phyloP scores from a whole-genome alignment of 53 echinoderm and acorn worm species.

The Henricia sp. region DNA sequence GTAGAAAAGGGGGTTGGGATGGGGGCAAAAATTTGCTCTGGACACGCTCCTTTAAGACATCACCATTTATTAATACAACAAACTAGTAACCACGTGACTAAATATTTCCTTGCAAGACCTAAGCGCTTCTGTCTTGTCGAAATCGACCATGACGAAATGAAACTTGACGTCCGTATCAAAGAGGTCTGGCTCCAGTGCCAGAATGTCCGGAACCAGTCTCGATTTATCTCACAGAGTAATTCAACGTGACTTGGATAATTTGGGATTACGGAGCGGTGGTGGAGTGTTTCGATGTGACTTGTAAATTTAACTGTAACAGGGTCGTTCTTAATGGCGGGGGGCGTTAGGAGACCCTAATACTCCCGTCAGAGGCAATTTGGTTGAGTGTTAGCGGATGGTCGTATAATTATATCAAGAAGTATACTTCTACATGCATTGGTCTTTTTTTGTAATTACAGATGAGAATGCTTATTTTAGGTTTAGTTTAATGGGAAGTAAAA shows the following conservation, averaged over 20 bases:
- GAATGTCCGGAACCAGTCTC: constrained; percentile 30
- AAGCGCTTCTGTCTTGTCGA: constrained; percentile 8
- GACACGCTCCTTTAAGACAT: no score
- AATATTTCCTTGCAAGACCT: no score
- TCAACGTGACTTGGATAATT: constrained; percentile 46
- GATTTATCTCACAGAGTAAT: constrained; percentile 26
- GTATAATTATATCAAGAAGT: no score
- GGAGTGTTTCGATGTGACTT: no score
- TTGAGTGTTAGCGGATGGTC: constrained; percentile 31
- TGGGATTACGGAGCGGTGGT: constrained; percentile 15
- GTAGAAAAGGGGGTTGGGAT: no score
- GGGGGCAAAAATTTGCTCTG: no score
- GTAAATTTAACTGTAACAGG: constrained; percentile 50
- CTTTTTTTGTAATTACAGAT: no score
- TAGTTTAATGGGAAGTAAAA: no score
- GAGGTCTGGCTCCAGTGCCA: constrained; percentile 25
- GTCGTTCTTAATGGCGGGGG: constrained; percentile 31
- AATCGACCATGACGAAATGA: constrained; percentile 26
- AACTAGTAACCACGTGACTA: no score
- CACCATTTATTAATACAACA: no score
- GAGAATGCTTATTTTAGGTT: no score
- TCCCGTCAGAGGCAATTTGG: constrained; percentile 44
- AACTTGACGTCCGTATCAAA: background rate
- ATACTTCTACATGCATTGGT: no score
- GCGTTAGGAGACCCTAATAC: background rate